Base-by-base conservation (phyloP, 1,140 invertebrate genomes). In the Epicauta chinensis region DNA sequence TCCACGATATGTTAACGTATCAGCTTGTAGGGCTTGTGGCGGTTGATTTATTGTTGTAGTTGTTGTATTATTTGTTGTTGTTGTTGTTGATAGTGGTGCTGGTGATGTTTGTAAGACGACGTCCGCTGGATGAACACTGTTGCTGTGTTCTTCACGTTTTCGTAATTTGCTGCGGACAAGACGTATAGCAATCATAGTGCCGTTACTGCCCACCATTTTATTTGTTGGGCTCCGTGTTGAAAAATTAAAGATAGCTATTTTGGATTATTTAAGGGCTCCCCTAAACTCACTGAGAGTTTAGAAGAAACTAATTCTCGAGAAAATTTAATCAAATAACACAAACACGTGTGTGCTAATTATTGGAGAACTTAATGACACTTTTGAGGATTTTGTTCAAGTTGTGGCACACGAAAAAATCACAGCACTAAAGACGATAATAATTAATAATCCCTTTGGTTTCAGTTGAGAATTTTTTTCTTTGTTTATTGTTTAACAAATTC, bases 91-190 rank as follows among this genome's bases (percentile, higher is more conserved):
- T 31, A 55, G 46, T 7, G 58, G 53, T 11, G 64, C 37, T 6
- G 62, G 54, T 51, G 60, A 58, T n/a, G 81, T 77, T 65, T 83
- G 78, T 43, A 83, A 77, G 9, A 78, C 72, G 37, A 81, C 76
- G 61, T 81, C 81, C 42, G 81, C 76, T 7, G 81, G 78, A 59
- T 82, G 80, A 44, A 80, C 79, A 49, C 77, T 75, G 61, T 80
- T 77, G 53, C 79, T 76, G 68, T 83, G 80, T 63, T 89, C 86
- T 73, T 89, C 86, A 51, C 86, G 77, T 74, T 89, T 89, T 63
- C 85, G 79, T 73, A 89, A 78, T 75, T 89, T 90, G 73, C 86
- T 89, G 80, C 86, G 84, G 73, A 90, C 86, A 81, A 89, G 83
- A 74, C 86, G 86, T 67, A 89, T 85, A 64, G 86, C 85, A 72